These are phyloP conservation scores for Zootoca vivipara DNA, from an alignment of 2,113 vertebrate species.

Conservation along the genomic window DNA sequence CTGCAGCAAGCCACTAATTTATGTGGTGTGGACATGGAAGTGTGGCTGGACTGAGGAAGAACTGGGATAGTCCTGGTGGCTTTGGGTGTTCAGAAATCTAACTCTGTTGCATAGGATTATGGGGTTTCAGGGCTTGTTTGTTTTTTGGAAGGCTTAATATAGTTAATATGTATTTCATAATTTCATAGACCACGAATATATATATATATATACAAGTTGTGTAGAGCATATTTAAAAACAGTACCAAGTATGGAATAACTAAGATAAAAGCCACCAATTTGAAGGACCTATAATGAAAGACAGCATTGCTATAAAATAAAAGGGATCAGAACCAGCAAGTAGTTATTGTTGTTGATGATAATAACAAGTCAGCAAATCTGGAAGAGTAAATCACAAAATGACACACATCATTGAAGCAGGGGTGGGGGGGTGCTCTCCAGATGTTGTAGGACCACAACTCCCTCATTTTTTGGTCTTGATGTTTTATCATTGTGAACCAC, in stretches of 20 bases:
- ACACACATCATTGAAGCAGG: not conserved
- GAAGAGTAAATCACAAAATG: not conserved
- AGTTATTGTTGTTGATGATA: too few relatives aligned
- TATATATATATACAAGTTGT: too few relatives aligned
- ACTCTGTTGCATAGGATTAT: not conserved
- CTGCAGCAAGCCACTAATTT: not conserved
- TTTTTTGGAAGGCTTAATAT: too few relatives aligned
- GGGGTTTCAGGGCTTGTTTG: too few relatives aligned
- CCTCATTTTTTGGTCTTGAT: not conserved
- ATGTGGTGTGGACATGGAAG: too few relatives aligned
- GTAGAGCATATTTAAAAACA: too few relatives aligned
- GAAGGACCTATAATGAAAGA: too few relatives aligned
- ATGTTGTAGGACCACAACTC: not conserved
- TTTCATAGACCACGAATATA: too few relatives aligned
- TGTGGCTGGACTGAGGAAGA: not conserved
- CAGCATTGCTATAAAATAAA: not conserved
- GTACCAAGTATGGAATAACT: too few relatives aligned
- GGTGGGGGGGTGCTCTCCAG: not conserved
- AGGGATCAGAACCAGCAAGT: not conserved
- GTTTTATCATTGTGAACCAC: too few relatives aligned
- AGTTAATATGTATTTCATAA: too few relatives aligned
- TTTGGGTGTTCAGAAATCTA: not conserved
- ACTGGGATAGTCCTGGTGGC: not conserved
- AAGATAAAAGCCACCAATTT: too few relatives aligned
- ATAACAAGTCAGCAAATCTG: not conserved